Conservation (phyloP, 2,888 invertebrate genomes). For the Philaethria dido region DNA sequence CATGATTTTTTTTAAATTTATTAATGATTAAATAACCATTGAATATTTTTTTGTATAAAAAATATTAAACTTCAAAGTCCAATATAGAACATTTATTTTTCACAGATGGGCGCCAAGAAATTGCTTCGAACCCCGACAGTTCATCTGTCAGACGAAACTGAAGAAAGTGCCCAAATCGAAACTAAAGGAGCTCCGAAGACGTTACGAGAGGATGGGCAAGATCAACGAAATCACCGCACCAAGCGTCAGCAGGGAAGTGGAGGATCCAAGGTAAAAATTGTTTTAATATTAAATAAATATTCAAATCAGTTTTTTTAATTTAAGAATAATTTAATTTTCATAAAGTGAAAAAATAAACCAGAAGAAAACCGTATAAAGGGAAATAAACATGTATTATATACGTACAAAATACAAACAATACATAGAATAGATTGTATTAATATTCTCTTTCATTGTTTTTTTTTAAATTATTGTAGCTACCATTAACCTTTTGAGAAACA, state of each 20-base stretch:
- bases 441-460: too few relatives aligned
- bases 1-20: too few relatives aligned
- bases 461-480: too few relatives aligned
- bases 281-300: neutral
- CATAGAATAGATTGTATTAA: too few relatives aligned
- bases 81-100: neutral
- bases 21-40: neutral
- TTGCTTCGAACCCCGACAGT: constrained; percentile 86
- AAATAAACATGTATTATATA: neutral
- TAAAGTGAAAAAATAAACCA: too few relatives aligned
- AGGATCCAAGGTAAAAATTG: constrained; percentile 54
- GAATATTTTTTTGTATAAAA: too few relatives aligned
- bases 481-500: neutral
- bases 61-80: too few relatives aligned
- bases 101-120: constrained; percentile 87
- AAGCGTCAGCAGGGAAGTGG: constrained; percentile 63
- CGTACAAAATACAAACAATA: too few relatives aligned
- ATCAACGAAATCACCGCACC: constrained; percentile 83
- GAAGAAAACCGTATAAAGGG: neutral
- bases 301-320: too few relatives aligned
- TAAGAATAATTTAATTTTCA: too few relatives aligned
- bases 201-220: constrained; percentile 78
- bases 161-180: constrained; percentile 76
- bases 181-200: constrained; percentile 71
- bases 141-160: constrained; percentile 88